Evolutionary conservation across 30 jellyfish, hydroid and myxozoan genomes (phyloP).

Genomic region (Turritopsis rubra): DNA sequence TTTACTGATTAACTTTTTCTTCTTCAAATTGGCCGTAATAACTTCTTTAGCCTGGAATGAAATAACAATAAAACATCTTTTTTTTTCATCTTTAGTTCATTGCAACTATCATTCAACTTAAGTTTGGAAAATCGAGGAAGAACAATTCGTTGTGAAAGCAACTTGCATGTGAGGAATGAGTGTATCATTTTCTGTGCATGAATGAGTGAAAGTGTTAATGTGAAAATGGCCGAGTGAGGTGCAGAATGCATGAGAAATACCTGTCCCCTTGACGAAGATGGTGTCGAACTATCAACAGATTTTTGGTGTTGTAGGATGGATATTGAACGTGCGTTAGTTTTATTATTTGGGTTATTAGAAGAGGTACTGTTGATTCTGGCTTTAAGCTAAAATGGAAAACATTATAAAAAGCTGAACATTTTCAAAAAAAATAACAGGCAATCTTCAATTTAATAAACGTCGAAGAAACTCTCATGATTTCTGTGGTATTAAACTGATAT

Average conservation of each 20-base stretch:
- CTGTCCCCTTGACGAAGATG: slow-evolving; percentile 1
- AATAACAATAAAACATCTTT: too few species aligned
- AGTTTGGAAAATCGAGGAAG: too few species aligned
- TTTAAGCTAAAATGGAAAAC: slow-evolving; percentile 2
- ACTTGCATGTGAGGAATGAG: neutral
- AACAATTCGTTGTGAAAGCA: neutral
- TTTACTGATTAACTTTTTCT: slow-evolving; percentile 20
- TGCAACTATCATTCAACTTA: too few species aligned
- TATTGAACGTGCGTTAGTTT: neutral
- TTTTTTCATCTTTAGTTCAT: too few species aligned
- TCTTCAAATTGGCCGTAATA: slow-evolving; percentile 6
- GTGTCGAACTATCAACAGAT: neutral
- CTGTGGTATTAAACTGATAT: too few species aligned
- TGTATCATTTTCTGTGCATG: neutral
- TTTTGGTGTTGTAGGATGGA: slow-evolving; percentile 8
- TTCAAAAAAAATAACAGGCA: neutral
- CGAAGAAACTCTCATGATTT: too few species aligned
- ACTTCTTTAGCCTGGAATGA: slow-evolving; percentile 2
- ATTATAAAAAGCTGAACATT: neutral
- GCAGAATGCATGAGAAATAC: neutral
- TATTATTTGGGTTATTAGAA: slow-evolving; percentile 1
- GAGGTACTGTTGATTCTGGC: slow-evolving; percentile 20
- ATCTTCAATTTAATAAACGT: neutral
- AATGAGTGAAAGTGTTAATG: neutral
- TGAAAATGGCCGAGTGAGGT: neutral